Evolutionary conservation across 1,140 invertebrate species (phyloP).

Genomic region (Drosophila pectinifera): DNA sequence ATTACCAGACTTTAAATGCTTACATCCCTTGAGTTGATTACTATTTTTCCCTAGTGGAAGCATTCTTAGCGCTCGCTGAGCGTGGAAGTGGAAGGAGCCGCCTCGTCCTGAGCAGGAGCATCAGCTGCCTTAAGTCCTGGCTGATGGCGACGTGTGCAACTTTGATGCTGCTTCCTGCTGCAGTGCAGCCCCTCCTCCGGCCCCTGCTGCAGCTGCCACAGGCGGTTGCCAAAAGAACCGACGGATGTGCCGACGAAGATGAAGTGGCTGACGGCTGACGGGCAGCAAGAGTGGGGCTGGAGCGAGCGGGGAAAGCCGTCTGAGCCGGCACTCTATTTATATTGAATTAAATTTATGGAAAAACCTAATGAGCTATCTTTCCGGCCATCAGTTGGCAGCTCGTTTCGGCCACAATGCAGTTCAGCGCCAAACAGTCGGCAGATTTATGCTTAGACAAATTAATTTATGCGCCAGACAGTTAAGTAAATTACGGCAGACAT

Average conservation of each 20-base stretch:
- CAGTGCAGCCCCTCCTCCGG: not conserved
- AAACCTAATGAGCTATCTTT: constrained; percentile 76
- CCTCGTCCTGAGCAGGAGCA: constrained; percentile 22
- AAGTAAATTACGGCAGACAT: constrained; percentile 69
- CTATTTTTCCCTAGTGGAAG: not conserved
- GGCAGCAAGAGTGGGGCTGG: constrained; percentile 28
- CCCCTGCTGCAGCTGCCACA: constrained; percentile 23
- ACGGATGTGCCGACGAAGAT: constrained; percentile 63
- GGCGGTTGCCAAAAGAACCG: constrained; percentile 57
- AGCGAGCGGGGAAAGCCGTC: not conserved
- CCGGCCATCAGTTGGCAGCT: constrained; percentile 54
- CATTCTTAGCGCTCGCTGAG: not conserved
- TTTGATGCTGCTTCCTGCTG: constrained; percentile 45
- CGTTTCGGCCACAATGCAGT: constrained; percentile 40
- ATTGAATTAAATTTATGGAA: constrained; percentile 83
- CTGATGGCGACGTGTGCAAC: constrained; percentile 70
- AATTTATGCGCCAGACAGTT: constrained; percentile 74
- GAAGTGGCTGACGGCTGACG: constrained; percentile 64
- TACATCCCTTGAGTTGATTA: not conserved
- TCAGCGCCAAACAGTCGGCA: constrained; percentile 48
- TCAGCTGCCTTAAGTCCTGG: constrained; percentile 57
- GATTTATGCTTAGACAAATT: constrained; percentile 77
- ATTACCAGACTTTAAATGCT: not conserved
- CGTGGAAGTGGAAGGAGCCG: constrained; percentile 30
- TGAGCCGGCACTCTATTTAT: constrained; percentile 62